Conservation (phyloP, 2,888 invertebrate genomes). For the Zhuqinia jingwanae region DNA sequence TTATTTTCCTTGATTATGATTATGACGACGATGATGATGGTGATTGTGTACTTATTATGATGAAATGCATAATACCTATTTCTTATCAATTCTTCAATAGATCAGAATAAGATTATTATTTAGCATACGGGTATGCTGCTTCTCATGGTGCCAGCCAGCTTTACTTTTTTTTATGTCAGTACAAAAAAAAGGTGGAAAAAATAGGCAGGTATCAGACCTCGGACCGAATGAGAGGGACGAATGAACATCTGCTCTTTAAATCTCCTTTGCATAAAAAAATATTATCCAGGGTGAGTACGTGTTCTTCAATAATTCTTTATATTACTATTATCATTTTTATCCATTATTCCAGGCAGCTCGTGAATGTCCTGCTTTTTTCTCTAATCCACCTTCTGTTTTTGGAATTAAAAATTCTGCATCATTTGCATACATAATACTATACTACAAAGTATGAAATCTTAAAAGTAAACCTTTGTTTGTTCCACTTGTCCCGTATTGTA, state of each 20-base stretch:
- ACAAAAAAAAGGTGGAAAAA: conserved; percentile 30
- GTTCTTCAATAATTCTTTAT: conserved; percentile 4
- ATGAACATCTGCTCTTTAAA: conserved; percentile 64
- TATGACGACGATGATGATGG: background rate
- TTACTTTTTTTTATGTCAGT: background rate
- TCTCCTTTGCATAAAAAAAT: conserved; percentile 38
- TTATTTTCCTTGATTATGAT: background rate
- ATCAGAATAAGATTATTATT: conserved; percentile 22
- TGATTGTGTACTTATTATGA: too few relatives aligned
- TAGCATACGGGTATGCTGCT: conserved; percentile 2
- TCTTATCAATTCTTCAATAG: background rate
- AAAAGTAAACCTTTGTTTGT: background rate
- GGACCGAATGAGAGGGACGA: conserved; percentile 25
- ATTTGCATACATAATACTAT: too few relatives aligned
- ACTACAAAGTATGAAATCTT: background rate
- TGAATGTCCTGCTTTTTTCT: conserved; percentile 11
- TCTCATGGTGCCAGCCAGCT: conserved; percentile 22
- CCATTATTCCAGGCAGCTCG: background rate
- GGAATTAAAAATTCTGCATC: background rate
- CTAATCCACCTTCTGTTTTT: conserved; percentile 16
- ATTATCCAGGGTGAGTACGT: background rate
- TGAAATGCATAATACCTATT: conserved; percentile 18
- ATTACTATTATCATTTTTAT: background rate
- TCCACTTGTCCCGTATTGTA: conserved; percentile 40
- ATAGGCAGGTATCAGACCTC: conserved; percentile 39